Evolutionary conservation across 2,113 vertebrate species (phyloP).

Genomic region (Paramormyrops kingsleyae): DNA sequence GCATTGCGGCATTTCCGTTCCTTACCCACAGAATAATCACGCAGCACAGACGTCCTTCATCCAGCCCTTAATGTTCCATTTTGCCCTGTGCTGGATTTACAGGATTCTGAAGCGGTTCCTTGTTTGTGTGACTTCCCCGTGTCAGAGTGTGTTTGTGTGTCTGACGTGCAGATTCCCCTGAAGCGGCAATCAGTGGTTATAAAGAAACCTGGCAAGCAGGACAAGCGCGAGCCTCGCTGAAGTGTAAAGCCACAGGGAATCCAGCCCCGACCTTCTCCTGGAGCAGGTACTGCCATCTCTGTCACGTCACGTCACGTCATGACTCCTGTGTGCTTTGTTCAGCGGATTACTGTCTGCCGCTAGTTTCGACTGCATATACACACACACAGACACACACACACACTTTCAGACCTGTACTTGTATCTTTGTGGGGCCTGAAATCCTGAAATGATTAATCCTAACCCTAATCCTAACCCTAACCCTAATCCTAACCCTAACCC

Average conservation of each 20-base stretch:
- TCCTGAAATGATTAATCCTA: neutral
- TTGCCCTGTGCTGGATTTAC: neutral
- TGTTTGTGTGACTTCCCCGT: neutral
- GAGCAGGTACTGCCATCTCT: slow-evolving; percentile 61
- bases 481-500: neutral
- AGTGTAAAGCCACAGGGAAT: slow-evolving; percentile 64
- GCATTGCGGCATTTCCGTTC: neutral
- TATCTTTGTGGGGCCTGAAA: no score
- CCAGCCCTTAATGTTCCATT: neutral
- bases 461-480: neutral
- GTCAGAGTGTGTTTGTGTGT: neutral
- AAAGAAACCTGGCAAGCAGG: slow-evolving; percentile 61
- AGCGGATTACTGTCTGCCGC: neutral
- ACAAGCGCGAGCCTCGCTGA: slow-evolving; percentile 57
- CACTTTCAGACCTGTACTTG: no score
- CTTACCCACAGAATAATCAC: neutral
- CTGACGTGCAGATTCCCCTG: slow-evolving; percentile 68
- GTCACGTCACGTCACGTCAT: neutral
- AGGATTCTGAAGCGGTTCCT: neutral
- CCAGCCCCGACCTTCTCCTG: slow-evolving; percentile 69
- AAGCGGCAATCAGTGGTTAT: slow-evolving; percentile 57
- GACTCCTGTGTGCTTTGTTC: neutral
- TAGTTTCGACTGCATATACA: neutral
- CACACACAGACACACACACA: no score
- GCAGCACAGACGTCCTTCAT: neutral